Conservation (phyloP, 2,113 vertebrate species). For the Erythrocebus patas region DNA sequence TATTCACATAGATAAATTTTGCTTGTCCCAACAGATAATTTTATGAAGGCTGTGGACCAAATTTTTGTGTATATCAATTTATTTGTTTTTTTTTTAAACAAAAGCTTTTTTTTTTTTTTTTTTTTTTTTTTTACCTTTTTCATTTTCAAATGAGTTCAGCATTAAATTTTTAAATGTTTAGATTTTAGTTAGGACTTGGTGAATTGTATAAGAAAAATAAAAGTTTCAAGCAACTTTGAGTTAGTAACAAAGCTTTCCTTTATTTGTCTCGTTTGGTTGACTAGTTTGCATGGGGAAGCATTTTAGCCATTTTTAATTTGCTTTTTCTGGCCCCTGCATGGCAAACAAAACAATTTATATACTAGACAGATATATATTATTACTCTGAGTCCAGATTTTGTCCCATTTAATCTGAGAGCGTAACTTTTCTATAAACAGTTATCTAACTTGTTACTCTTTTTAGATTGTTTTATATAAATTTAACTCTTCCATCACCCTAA, state of each 20-base stretch:
- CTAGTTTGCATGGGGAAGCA: neutral
- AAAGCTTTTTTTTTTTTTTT: neutral
- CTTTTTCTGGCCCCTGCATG: no score
- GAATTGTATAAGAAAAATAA: neutral
- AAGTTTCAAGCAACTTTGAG: neutral
- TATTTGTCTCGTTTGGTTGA: neutral
- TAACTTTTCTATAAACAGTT: neutral
- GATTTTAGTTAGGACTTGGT: neutral
- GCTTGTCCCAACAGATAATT: neutral
- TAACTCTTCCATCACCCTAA: neutral
- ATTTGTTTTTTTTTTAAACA: neutral
- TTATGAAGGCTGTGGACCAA: neutral
- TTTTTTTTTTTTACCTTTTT: neutral
- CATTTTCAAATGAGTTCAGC: neutral
- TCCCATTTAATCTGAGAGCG: neutral
- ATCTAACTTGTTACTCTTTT: neutral
- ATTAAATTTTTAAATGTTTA: neutral
- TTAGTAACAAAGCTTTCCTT: neutral
- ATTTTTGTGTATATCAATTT: neutral
- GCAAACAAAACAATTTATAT: neutral
- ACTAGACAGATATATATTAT: neutral
- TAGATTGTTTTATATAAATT: neutral
- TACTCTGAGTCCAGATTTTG: neutral
- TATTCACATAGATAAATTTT: neutral
- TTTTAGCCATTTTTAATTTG: neutral